Base-by-base conservation (phyloP, 2,888 invertebrate genomes). In the Netelia virgata region DNA sequence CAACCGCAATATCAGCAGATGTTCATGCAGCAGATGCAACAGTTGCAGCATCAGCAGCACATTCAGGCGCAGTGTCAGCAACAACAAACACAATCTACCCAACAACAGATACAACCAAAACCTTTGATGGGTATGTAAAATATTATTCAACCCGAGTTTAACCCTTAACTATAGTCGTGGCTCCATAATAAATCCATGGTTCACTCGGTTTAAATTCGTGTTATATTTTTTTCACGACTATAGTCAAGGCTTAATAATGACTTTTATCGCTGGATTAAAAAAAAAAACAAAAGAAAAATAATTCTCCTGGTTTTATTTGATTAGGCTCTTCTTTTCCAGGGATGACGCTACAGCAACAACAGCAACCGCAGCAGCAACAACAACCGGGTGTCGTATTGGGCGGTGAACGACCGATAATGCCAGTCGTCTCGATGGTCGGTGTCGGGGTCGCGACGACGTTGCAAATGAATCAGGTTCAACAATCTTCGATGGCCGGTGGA, bases 371-470 rank as follows among this genome's bases (percentile, higher is more conserved):
- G 87, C 93, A 93, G n/a, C 84, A 84, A 18, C 78, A 64, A 55
- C 94, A 94, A 86, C 87, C 82, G 68, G 89, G 92, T 6, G 92
- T 93, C 11, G 92, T 93, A n/a, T 86, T 93, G 36, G 87, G 91
- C 18, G 94, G 94, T 20, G 95, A 95, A 61, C 94, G 95, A 79
- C 95, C 95, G 0, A 95, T 96, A 0, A 94, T 96, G 94, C 96
- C 96, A 0, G 96, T 96, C 0, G 96, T 96, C 0, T 96, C 96
- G 0, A 96, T 96, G 94, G 92, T 92, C 59, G 92, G 92, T n/a
- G 90, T 92, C 28, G 91, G 91, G 1, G 91, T 92, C n/a, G 91
- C 92, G 41, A 90, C 92, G 20, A 87, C 91, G 0, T 89, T 92
- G 66, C 92, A 92, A 80, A 92, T 92, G 91, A 92, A 88, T 85